phyloP scores from a whole-genome alignment of 1,140 invertebrate genomes.

The Holotrichia oblita region DNA sequence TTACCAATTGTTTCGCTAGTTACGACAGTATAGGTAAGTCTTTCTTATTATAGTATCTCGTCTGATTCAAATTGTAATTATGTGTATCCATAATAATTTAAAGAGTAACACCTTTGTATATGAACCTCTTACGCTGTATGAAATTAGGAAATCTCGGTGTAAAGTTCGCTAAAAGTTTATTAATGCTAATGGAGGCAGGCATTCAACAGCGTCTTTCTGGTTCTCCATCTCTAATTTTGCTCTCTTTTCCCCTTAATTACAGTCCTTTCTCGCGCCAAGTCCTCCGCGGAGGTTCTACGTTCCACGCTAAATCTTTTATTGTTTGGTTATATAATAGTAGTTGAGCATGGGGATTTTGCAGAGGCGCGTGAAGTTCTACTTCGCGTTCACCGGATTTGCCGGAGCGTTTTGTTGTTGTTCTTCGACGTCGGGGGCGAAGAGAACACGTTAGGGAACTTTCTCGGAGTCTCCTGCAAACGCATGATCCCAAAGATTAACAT shows the following conservation, averaged over 20 bases:
- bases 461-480: neutral
- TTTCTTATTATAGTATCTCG: neutral
- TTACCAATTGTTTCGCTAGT: neutral
- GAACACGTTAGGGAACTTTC: neutral
- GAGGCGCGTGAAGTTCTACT: conserved; percentile 1
- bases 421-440: neutral
- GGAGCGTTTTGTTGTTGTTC: conserved; percentile 3
- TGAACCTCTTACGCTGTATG: neutral
- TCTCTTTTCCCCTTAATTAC: conserved; percentile 16
- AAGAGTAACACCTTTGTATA: neutral
- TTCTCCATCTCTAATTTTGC: conserved; percentile 12
- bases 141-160: neutral
- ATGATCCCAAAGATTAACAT: conserved; percentile 7
- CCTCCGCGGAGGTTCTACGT: neutral
- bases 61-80: neutral
- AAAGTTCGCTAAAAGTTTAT: neutral
- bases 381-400: neutral
- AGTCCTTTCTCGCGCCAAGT: neutral
- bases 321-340: conserved; percentile 21
- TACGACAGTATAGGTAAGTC: conserved; percentile 7
- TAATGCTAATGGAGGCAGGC: conserved; percentile 16
- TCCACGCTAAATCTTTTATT: conserved; percentile 5
- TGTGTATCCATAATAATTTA: neutral
- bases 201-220: conserved; percentile 19
- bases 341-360: conserved; percentile 1